Evolutionary conservation across 2,797 vertebrate species (phyloP).

Genomic region (Zalophus californianus): DNA sequence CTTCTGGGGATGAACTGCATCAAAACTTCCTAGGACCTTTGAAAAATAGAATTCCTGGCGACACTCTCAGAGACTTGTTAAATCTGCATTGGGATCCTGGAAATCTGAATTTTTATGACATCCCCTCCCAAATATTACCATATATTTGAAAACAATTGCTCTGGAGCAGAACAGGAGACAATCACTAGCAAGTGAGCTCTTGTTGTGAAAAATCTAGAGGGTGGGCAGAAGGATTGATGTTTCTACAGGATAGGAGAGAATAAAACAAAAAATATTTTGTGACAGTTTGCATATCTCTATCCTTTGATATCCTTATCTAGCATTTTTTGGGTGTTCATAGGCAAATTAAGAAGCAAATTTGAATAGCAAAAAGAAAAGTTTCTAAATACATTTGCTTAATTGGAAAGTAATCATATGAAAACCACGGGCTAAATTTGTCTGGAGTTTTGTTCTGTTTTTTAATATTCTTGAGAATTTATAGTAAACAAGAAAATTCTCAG

Average conservation of each 20-base stretch:
- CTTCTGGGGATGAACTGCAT: background rate
- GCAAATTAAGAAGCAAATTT: background rate
- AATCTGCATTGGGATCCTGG: fast-evolving
- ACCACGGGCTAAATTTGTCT: background rate
- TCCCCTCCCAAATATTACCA: fast-evolving
- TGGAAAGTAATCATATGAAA: background rate
- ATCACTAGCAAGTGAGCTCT: background rate
- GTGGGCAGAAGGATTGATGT: background rate
- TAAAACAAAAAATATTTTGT: background rate
- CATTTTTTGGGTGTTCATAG: background rate
- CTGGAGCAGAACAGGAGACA: background rate
- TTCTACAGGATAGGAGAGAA: background rate
- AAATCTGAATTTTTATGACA: background rate
- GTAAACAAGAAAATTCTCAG: background rate
- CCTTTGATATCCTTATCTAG: background rate
- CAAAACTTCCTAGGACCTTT: background rate
- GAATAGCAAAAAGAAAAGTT: background rate
- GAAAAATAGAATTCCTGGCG: background rate
- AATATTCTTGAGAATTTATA: background rate
- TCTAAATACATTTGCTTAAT: background rate
- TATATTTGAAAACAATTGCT: background rate
- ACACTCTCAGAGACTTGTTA: background rate
- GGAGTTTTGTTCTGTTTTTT: background rate
- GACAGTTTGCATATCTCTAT: background rate
- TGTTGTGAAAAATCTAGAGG: background rate